phyloP scores from a whole-genome alignment of 2,113 vertebrate genomes.

The Paracanthobrama guichenoti region DNA sequence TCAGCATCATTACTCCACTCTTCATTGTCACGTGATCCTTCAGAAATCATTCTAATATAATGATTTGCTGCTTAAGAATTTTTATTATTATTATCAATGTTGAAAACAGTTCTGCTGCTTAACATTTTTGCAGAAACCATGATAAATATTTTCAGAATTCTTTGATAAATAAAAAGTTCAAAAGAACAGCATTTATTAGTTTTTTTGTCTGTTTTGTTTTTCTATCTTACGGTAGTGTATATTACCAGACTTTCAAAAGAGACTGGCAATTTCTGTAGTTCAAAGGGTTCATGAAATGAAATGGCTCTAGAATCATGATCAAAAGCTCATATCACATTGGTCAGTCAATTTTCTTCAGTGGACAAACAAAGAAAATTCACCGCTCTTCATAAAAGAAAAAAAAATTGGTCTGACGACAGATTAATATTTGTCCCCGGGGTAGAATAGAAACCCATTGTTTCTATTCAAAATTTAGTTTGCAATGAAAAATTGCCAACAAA shows the following conservation, averaged over 20 bases:
- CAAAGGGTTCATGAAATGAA: not conserved
- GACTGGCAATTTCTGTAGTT: not conserved
- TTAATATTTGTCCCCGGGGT: not conserved
- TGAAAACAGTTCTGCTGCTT: not conserved
- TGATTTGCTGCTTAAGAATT: not conserved
- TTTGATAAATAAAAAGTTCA: not conserved
- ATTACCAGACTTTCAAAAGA: not conserved
- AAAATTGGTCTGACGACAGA: not conserved
- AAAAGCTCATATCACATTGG: not conserved
- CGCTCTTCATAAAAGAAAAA: not conserved
- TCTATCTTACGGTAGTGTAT: not conserved
- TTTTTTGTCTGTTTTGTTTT: too few species aligned
- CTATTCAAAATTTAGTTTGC: slow-evolving; percentile 15
- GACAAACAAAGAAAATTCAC: not conserved
- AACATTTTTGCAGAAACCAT: not conserved
- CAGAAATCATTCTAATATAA: too few species aligned
- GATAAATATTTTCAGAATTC: too few species aligned
- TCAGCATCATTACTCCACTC: not conserved
- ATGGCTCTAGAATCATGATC: not conserved
- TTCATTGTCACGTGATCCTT: not conserved
- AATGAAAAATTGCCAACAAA: not conserved
- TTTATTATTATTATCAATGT: not conserved
- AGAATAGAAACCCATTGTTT: not conserved
- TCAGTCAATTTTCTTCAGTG: not conserved
- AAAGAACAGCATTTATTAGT: not conserved